Conservation (phyloP, 1,140 invertebrate species). For the Anoplophora glabripennis region DNA sequence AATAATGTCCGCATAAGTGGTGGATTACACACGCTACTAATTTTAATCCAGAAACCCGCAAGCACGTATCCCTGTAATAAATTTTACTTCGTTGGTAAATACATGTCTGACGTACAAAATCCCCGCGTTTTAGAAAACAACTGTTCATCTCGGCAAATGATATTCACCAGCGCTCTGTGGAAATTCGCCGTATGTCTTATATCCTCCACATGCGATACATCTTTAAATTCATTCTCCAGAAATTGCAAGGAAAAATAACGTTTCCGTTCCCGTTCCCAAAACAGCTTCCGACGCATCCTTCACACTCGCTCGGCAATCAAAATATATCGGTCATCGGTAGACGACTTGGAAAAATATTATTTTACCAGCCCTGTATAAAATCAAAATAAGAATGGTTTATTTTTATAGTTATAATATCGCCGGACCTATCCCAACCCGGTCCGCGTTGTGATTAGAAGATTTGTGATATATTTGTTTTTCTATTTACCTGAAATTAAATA, state of each 20-base stretch:
- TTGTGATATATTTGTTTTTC: too few relatives aligned
- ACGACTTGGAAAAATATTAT: slow-evolving; percentile 36
- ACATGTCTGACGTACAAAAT: slow-evolving; percentile 10
- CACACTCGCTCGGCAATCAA: slow-evolving; percentile 24
- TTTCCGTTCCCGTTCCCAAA: slow-evolving; percentile 22
- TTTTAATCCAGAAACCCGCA: background rate
- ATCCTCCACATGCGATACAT: slow-evolving; percentile 1
- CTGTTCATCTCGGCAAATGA: slow-evolving; percentile 10
- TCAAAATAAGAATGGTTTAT: slow-evolving; percentile 30
- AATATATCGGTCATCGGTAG: slow-evolving; percentile 37
- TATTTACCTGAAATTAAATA: too few relatives aligned
- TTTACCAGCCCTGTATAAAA: slow-evolving; percentile 25
- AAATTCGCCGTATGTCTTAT: slow-evolving; percentile 6
- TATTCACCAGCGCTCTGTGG: slow-evolving; percentile 9
- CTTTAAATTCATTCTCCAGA: background rate
- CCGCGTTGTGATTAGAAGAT: too few relatives aligned
- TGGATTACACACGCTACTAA: too few relatives aligned
- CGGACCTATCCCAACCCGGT: slow-evolving; percentile 21
- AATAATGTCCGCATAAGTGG: too few relatives aligned
- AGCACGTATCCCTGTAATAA: slow-evolving; percentile 3
- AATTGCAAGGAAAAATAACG: slow-evolving; percentile 16
- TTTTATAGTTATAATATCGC: slow-evolving; percentile 23
- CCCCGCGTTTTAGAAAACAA: slow-evolving; percentile 15
- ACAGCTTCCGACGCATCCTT: slow-evolving; percentile 13
- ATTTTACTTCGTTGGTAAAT: slow-evolving; percentile 13